A percentile compares a stretch with the other conserved stretches of the same genome.
phyloP scores from a whole-genome alignment of 2,797 vertebrate genomes.

The Helostoma temminkii region DNA sequence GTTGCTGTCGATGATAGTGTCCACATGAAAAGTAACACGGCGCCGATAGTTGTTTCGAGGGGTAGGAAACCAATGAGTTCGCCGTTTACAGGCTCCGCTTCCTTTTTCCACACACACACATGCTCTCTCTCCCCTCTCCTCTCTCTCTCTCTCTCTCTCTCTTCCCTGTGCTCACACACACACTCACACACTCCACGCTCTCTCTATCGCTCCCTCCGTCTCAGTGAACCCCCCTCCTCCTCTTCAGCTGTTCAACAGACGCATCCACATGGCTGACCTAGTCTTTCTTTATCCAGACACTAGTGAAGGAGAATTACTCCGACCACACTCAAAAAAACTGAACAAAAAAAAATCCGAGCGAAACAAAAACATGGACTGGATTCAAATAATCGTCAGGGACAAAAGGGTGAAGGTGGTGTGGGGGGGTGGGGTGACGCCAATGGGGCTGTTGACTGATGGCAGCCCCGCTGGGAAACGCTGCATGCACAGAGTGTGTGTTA shows the following conservation, averaged over 20 bases:
- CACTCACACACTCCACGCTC: slow-evolving; percentile 71
- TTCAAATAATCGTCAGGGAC: slow-evolving; percentile 77
- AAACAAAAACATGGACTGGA: slow-evolving; percentile 93
- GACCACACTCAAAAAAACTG: slow-evolving; percentile 68
- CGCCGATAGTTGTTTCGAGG: slow-evolving; percentile 76
- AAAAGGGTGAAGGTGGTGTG: slow-evolving; percentile 54
- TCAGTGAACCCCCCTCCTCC: slow-evolving; percentile 75
- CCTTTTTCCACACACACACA: slow-evolving; percentile 77
- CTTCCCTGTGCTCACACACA: slow-evolving; percentile 42
- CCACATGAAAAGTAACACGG: slow-evolving; percentile 76
- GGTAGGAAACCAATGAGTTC: slow-evolving; percentile 84
- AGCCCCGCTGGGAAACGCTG: slow-evolving; percentile 79
- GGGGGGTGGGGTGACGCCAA: slow-evolving; percentile 16
- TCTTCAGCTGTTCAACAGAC: slow-evolving; percentile 89
- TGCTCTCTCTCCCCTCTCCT: slow-evolving; percentile 41
- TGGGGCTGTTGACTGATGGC: slow-evolving; percentile 85
- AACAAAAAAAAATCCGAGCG: slow-evolving; percentile 54
- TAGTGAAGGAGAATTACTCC: slow-evolving; percentile 85
- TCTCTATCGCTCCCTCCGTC: slow-evolving; percentile 73
- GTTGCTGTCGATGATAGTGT: slow-evolving; percentile 67
- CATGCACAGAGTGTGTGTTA: slow-evolving; percentile 60
- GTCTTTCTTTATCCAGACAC: slow-evolving; percentile 89
- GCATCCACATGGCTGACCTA: slow-evolving; percentile 93
- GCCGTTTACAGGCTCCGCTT: slow-evolving; percentile 85
- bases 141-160: slow-evolving; percentile 43